A percentile compares a stretch with the other conserved stretches of the same genome.
Conservation (phyloP, 2,888 invertebrate species). For the Noctua janthe region DNA sequence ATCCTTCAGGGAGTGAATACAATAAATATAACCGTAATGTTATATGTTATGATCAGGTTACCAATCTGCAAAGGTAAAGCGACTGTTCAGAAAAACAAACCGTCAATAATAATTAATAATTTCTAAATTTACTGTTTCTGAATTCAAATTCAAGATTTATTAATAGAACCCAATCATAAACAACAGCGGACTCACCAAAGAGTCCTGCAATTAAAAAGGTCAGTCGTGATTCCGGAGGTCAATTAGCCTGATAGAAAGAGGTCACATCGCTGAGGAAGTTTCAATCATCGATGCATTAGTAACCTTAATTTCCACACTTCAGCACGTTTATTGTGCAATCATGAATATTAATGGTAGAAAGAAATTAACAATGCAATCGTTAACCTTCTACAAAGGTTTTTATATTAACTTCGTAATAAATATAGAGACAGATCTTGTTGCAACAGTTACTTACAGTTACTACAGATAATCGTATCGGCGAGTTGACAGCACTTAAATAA, state of each 20-base stretch:
- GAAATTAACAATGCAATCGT: background rate
- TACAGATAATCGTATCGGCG: constrained; percentile 14
- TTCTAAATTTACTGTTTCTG: background rate
- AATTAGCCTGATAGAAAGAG: constrained; percentile 47
- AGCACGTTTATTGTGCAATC: background rate
- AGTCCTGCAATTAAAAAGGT: constrained; percentile 52
- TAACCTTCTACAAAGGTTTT: background rate
- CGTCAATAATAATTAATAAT: background rate
- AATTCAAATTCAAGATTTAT: constrained; percentile 5
- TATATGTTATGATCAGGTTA: background rate
- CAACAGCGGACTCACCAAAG: constrained; percentile 15
- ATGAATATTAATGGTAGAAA: background rate
- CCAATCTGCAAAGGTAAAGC: background rate
- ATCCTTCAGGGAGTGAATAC: no score
- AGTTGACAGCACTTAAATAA: constrained; percentile 2
- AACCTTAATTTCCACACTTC: constrained; percentile 42
- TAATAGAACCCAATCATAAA: constrained; percentile 26
- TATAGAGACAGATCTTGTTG: background rate
- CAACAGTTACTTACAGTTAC: background rate
- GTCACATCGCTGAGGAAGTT: constrained; percentile 46
- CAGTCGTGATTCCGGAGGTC: constrained; percentile 58
- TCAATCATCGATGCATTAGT: constrained; percentile 52
- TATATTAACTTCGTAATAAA: background rate
- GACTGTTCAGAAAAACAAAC: constrained; percentile 3
- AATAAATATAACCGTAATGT: no score